phyloP scores from a whole-genome alignment of 2,113 vertebrate genomes.

The Laticauda colubrina region DNA sequence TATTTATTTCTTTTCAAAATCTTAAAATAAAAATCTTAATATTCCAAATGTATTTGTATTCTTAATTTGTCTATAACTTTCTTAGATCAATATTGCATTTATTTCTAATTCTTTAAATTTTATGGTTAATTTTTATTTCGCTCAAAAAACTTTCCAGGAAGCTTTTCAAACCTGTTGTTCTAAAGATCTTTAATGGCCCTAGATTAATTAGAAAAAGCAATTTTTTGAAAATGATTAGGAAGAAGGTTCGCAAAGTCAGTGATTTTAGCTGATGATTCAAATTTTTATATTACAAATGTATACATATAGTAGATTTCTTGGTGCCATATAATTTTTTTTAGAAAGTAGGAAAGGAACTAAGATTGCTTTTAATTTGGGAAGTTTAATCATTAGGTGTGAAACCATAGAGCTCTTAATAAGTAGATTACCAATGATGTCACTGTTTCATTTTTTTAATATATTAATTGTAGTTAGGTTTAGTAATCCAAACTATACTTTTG shows the following conservation, averaged over 20 bases:
- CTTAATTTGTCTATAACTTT: neutral
- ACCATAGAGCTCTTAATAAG: slow-evolving; percentile 5
- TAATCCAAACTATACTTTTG: slow-evolving; percentile 13
- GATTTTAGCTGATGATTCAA: neutral
- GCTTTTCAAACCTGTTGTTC: neutral
- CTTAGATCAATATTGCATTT: neutral
- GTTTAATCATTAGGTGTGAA: neutral
- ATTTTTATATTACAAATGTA: slow-evolving; percentile 1
- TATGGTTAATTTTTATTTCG: neutral
- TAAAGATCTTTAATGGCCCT: neutral
- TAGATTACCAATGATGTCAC: slow-evolving; percentile 25
- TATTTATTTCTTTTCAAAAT: neutral
- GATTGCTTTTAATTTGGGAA: neutral
- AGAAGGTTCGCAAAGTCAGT: neutral
- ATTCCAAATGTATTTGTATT: neutral
- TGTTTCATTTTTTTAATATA: slow-evolving; percentile 12
- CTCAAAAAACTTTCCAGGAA: neutral
- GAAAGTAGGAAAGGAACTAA: neutral
- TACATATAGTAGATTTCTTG: slow-evolving; percentile 16
- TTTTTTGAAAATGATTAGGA: neutral
- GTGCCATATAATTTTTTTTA: neutral
- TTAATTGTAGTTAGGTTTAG: slow-evolving; percentile 10
- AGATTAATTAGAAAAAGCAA: neutral
- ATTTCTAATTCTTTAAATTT: neutral
- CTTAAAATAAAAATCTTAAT: neutral